Base-by-base conservation (phyloP, 2,888 invertebrate genomes). In the Cephonodes hylas region DNA sequence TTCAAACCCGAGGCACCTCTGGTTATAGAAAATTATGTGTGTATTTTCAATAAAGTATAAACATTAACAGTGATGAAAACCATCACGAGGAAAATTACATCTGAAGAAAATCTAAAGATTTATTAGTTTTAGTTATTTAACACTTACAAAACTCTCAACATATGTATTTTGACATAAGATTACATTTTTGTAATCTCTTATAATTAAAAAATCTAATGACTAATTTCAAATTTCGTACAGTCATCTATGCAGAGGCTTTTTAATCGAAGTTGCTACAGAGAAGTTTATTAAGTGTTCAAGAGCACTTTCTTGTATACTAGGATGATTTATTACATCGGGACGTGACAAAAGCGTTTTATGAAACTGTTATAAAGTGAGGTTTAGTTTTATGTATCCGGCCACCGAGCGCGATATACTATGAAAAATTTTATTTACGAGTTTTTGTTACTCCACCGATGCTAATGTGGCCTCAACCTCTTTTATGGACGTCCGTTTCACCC, bases 381-480 rank as follows among this genome's bases (percentile, higher is more conserved):
- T 53, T 31, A 31, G 53, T 53, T 53, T 31, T 53, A 31, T 53
- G 53, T 31, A 53, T 53, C 31, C 31, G 31, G 53, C 31, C 53
- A 31, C 53, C 31, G 53, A 18, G 18, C 27, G 15, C 18, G 8
- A 18, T 53, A 27, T 53, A 31, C 31, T 31, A 31, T 38, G 8
- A 31, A 18, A 31, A 53, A 53, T 53, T 31, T 48, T 48, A 48
- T 53, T 53, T 53, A 53, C 18, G 53, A 53, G 31, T 53, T 53
- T 18, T 27, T 18, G 18, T 10, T n/a, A 31, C 53, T 53, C 53
- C 31, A 27, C 31, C 53, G 31, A 15, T 42, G 25, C 25, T 53
- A 60, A 60, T 60, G 23, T 42, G 42, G 25, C 34, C 53, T 42
- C 60, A 60, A 60, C 25, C 42, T 42, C 18, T 25, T 53, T 60